Evolutionary conservation across 2,888 invertebrate genomes (phyloP).

Genomic region (Caenorhabditis sp.): DNA sequence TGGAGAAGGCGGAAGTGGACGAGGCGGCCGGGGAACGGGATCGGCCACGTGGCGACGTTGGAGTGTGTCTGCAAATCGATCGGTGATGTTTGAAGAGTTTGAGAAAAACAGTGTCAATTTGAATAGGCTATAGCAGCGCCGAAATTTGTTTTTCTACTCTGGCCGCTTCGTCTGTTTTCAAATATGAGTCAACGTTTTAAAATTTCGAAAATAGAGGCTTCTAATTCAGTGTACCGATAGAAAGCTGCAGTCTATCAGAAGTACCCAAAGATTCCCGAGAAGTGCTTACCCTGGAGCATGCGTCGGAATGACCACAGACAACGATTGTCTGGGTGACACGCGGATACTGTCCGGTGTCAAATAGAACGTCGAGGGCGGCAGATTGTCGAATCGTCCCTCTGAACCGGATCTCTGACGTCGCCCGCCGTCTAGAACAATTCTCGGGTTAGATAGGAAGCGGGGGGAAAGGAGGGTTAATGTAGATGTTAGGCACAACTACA

Average conservation of each 20-base stretch:
- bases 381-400: constrained; percentile 39
- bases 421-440: constrained; percentile 24
- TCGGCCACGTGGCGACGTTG: constrained; percentile 25
- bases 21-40: constrained; percentile 41
- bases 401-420: constrained; percentile 48
- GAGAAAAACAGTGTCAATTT: no score
- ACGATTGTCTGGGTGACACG: constrained; percentile 36
- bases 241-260: no score
- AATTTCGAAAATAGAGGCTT: no score
- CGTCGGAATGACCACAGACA: constrained; percentile 47
- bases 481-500: no score
- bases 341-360: constrained; percentile 22
- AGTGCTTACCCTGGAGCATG: constrained; percentile 32
- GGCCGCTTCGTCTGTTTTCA: no score
- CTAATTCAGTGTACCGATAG: no score
- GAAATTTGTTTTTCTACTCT: no score
- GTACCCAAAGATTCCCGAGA: not conserved
- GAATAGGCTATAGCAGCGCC: no score
- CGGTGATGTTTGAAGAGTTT: no score
- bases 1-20: constrained; percentile 22
- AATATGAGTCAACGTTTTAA: no score
- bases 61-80: constrained; percentile 22
- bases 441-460: not conserved
- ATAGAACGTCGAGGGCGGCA: constrained; percentile 39
- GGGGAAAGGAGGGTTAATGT: no score